phyloP scores from a whole-genome alignment of 2,888 invertebrate species.

The Scotopteryx bipunctaria region DNA sequence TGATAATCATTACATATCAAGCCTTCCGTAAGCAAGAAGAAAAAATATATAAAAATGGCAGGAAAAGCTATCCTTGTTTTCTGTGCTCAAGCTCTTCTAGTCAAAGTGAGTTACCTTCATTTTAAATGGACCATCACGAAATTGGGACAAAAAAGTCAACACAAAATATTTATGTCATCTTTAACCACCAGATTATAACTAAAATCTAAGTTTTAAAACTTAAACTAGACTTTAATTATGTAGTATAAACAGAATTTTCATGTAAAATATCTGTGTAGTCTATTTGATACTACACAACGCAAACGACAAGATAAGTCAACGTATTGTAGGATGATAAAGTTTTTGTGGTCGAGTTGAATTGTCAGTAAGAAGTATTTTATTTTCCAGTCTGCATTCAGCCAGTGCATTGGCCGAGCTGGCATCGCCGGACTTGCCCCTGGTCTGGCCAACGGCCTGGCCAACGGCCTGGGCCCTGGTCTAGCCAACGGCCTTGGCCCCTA shows the following conservation, averaged over 20 bases:
- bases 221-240: no score
- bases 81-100: conserved; percentile 31
- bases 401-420: conserved; percentile 7
- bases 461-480: no score
- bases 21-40: neutral
- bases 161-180: no score
- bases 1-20: conserved; percentile 22
- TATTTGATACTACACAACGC: no score
- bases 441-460: neutral
- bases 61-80: conserved; percentile 14
- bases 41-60: conserved; percentile 11
- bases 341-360: conserved; percentile 37
- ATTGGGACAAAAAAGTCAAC: no score
- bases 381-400: conserved; percentile 17
- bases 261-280: no score
- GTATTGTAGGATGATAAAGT: no score
- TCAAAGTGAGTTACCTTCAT: conserved; percentile 38
- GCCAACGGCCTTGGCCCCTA: conserved; percentile 8
- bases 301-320: no score
- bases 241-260: no score
- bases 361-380: neutral
- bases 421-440: neutral
- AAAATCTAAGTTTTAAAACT: no score
- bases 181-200: no score
- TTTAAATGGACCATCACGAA: no score